phyloP scores from a whole-genome alignment of 2,888 invertebrate genomes.

The Beris chalybata region DNA sequence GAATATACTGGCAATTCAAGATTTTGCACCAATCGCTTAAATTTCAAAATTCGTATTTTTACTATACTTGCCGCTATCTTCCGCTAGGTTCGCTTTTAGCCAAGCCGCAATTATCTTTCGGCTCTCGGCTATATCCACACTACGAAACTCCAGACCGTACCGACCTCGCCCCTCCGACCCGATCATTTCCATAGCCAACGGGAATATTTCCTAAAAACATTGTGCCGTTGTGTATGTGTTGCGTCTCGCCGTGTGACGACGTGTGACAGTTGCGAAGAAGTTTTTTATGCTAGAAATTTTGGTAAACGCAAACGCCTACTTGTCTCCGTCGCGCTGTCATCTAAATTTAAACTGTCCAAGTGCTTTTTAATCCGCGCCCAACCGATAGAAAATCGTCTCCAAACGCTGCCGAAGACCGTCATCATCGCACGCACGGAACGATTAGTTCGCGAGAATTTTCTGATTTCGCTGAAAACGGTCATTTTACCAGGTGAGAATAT shows the following conservation, averaged over 20 bases:
- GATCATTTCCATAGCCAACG: no score
- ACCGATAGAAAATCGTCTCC: not conserved
- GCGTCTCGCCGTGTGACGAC: not conserved
- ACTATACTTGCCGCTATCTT: no score
- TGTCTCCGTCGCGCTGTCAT: constrained; percentile 11
- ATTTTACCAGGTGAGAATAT: constrained; percentile 18
- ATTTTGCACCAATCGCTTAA: no score
- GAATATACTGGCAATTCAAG: no score
- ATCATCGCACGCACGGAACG: not conserved
- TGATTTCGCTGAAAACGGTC: constrained; percentile 14
- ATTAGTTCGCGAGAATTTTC: constrained; percentile 1
- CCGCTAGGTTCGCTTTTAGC: no score
- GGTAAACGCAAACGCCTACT: constrained; percentile 22
- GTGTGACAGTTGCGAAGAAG: constrained; percentile 8
- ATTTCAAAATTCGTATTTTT: no score
- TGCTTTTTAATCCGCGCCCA: constrained; percentile 18
- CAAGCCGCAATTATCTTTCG: no score
- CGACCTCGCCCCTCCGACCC: no score
- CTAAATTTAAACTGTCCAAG: constrained; percentile 26
- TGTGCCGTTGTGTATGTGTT: no score
- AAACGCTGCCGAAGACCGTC: not conserved
- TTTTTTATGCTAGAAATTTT: constrained; percentile 1
- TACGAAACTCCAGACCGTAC: no score
- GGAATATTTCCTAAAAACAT: no score
- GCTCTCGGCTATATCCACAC: no score